phyloP scores from a whole-genome alignment of 2,113 vertebrate genomes.

The Prochilodus magdalenae region DNA sequence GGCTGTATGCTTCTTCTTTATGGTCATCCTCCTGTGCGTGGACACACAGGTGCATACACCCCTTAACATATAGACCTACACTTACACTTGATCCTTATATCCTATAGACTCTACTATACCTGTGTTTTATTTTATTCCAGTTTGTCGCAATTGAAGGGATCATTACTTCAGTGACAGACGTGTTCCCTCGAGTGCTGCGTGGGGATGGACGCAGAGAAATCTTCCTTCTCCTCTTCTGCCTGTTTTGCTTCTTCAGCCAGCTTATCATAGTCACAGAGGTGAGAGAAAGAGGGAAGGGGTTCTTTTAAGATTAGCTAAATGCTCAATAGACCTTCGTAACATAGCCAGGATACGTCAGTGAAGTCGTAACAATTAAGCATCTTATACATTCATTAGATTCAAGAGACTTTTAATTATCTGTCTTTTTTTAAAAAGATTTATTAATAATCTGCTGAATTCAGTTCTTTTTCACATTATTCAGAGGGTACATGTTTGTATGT shows the following conservation, averaged over 20 bases:
- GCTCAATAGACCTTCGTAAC: too few relatives aligned
- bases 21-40: constrained; percentile 77
- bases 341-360: too few relatives aligned
- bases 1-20: constrained; percentile 77
- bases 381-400: too few relatives aligned
- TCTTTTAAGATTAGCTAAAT: too few relatives aligned
- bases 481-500: too few relatives aligned
- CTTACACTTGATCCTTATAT: background rate
- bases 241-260: constrained; percentile 70
- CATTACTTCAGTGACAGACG: constrained; percentile 69
- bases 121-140: constrained; percentile 27
- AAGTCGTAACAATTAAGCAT: too few relatives aligned
- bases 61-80: background rate
- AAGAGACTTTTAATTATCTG: too few relatives aligned
- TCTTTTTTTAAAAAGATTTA: too few relatives aligned
- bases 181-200: constrained; percentile 73
- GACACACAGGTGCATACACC: constrained; percentile 71
- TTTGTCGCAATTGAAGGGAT: constrained; percentile 75
- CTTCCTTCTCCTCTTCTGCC: constrained; percentile 72
- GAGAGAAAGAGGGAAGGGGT: background rate
- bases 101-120: background rate
- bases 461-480: too few relatives aligned
- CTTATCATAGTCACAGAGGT: constrained; percentile 78
- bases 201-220: constrained; percentile 62
- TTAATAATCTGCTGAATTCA: too few relatives aligned